phyloP scores from a whole-genome alignment of 2,113 vertebrate species.

The Anser brachyrhynchus region DNA sequence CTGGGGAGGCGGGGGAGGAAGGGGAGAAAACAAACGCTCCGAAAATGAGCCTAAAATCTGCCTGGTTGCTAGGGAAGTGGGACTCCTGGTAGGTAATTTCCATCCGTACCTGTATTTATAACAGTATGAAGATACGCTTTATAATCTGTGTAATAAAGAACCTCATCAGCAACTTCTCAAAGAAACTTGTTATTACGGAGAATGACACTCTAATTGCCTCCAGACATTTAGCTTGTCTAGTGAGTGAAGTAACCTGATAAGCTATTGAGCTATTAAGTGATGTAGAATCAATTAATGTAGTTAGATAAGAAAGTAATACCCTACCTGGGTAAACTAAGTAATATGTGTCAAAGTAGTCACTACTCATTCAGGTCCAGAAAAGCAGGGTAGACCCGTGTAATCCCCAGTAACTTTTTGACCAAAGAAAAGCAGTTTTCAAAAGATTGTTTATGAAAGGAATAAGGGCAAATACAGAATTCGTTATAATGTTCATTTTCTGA shows the following conservation, averaged over 20 bases:
- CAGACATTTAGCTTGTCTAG: slow-evolving; percentile 74
- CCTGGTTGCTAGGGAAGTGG: slow-evolving; percentile 52
- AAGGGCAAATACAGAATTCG: not conserved
- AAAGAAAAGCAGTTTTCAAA: not conserved
- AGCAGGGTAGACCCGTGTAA: not conserved
- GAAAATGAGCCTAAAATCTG: slow-evolving; percentile 24
- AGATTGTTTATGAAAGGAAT: not conserved
- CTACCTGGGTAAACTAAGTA: slow-evolving; percentile 71
- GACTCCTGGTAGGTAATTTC: slow-evolving; percentile 64
- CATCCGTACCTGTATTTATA: slow-evolving; percentile 68
- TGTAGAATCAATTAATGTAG: slow-evolving; percentile 77
- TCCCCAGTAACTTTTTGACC: not conserved
- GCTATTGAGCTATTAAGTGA: slow-evolving; percentile 78
- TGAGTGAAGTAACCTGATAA: slow-evolving; percentile 75
- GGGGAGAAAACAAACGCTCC: not conserved
- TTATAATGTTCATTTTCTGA: not conserved
- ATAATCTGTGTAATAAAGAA: slow-evolving; percentile 75
- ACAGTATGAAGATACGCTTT: slow-evolving; percentile 60
- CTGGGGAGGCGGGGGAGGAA: not conserved
- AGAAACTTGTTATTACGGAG: slow-evolving; percentile 77
- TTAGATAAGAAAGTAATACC: slow-evolving; percentile 76
- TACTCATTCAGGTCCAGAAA: slow-evolving; percentile 51
- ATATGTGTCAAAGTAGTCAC: slow-evolving; percentile 65
- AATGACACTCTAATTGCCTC: slow-evolving; percentile 77
- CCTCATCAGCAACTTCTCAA: slow-evolving; percentile 78